These are phyloP conservation scores for Dermolepida albohirtum DNA, from an alignment of 2,888 invertebrate species.

Conservation along the genomic window DNA sequence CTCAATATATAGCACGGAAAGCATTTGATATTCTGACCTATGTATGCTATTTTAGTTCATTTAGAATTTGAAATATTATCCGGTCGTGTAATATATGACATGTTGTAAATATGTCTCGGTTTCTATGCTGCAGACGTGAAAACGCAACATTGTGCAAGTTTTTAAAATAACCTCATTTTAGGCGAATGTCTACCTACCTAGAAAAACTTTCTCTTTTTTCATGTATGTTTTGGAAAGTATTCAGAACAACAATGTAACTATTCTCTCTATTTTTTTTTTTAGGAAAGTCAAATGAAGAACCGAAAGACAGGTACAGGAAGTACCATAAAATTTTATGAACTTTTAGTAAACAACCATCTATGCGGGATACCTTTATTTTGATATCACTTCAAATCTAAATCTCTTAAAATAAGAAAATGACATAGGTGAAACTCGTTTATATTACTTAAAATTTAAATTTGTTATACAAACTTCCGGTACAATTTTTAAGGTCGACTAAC, in stretches of 20 bases:
- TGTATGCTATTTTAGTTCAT: constrained; percentile 16
- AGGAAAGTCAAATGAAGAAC: constrained; percentile 21
- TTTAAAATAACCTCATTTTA: constrained; percentile 29
- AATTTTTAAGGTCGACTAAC: too few species aligned
- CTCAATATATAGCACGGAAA: constrained; percentile 29
- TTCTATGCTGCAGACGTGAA: constrained; percentile 14
- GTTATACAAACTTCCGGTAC: too few species aligned
- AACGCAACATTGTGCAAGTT: constrained; percentile 32
- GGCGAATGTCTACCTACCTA: constrained; percentile 29
- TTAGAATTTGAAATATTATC: constrained; percentile 18
- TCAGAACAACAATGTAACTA: constrained; percentile 20
- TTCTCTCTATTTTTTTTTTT: constrained; percentile 22
- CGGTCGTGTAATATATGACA: constrained; percentile 10
- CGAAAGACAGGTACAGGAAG: constrained; percentile 17
- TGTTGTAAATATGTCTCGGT: constrained; percentile 28
- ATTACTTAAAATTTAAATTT: too few species aligned
- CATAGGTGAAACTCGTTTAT: too few species aligned
- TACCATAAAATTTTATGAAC: constrained; percentile 5
- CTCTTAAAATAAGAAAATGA: too few species aligned
- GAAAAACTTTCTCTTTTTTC: constrained; percentile 36
- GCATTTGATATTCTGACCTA: constrained; percentile 28
- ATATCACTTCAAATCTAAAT: too few species aligned
- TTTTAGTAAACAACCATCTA: neutral
- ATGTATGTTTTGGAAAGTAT: constrained; percentile 22
- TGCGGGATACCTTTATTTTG: neutral